Base-by-base conservation (phyloP, 2,113 vertebrate species). In the Sebastes fasciatus region DNA sequence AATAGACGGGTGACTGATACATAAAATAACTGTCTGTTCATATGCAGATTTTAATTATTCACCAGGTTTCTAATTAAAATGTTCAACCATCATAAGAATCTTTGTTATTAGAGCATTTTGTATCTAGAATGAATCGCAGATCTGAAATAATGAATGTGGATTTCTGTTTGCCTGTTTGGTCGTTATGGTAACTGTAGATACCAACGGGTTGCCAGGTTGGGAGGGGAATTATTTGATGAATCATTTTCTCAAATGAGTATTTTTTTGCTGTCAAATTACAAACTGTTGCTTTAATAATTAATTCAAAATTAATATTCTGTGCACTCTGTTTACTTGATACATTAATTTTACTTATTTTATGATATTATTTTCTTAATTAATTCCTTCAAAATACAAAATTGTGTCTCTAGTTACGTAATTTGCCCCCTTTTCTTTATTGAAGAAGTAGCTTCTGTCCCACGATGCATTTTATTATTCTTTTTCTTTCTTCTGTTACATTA, bases 41-140 rank as follows among this genome's bases (percentile, higher is more conserved):
- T 2, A 26, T 67, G 1, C n/a, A n/a, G 43, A 66, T 55, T 54
- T 49, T 46, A 46, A 48, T 46, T 61, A 71, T 80, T 73, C 5
- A 14, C 14, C 40, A 21, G 19, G 1, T 42, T 55, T 5, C 8
- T 14, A 6, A 77, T 77, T 70, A 52, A 21, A 70, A 1, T 13
- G 51, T 63, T 43, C 9, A 26, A 49, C 16, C 13, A 17, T 12
- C n/a, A 64, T 0, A 34, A 14, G 8, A 66, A 49, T 23, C n/a
- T 54, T 66, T 46, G 8, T 66, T 65, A 51, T 65, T 52, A 9
- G 21, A 2, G 7, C 9, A 4, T 17, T 10, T 40, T 5, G 8
- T 26, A 11, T 12, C 51, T 61, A 8, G 75, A n/a, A 79, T 80
- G 49, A 73, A 8, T 66, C 40, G 17, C 57, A 64, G 3, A n/a